Conservation (phyloP, 2,888 invertebrate species). For the Dichetophora obliterata region DNA sequence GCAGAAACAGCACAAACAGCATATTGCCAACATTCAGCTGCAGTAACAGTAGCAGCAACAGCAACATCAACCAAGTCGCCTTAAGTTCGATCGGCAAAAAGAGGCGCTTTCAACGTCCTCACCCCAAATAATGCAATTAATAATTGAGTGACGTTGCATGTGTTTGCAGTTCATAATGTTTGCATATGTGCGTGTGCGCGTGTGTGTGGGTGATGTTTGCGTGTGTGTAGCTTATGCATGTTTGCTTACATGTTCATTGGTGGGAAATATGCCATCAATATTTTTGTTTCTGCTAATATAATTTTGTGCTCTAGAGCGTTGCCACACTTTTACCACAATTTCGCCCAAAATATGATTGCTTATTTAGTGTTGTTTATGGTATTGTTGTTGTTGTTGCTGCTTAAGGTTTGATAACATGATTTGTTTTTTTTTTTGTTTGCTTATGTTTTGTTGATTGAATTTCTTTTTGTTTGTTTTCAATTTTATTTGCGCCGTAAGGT, state of each 20-base stretch:
- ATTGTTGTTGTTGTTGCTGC: background rate
- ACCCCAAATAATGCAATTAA: background rate
- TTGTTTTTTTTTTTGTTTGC: background rate
- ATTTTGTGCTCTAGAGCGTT: background rate
- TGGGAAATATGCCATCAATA: constrained; percentile 24
- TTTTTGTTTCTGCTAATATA: constrained; percentile 11
- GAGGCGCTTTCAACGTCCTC: background rate
- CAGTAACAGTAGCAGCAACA: background rate
- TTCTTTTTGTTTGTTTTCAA: constrained; percentile 17
- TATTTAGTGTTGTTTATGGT: constrained; percentile 1
- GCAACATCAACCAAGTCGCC: background rate
- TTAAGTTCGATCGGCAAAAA: background rate
- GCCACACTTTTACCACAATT: constrained; percentile 8
- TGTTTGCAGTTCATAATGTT: constrained; percentile 28
- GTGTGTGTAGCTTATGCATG: constrained; percentile 41
- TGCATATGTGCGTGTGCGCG: constrained; percentile 5
- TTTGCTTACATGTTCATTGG: background rate
- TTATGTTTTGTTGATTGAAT: background rate
- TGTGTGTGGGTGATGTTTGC: background rate
- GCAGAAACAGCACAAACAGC: background rate
- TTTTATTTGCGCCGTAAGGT: background rate
- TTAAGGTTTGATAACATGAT: background rate
- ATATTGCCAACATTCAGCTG: background rate
- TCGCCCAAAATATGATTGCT: constrained; percentile 11
- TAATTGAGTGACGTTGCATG: constrained; percentile 28